Percentiles rank a stretch among this genome's conserved stretches.
Evolutionary conservation across 2,797 vertebrate species (phyloP).

Genomic region (Geotrypetes seraphini): DNA sequence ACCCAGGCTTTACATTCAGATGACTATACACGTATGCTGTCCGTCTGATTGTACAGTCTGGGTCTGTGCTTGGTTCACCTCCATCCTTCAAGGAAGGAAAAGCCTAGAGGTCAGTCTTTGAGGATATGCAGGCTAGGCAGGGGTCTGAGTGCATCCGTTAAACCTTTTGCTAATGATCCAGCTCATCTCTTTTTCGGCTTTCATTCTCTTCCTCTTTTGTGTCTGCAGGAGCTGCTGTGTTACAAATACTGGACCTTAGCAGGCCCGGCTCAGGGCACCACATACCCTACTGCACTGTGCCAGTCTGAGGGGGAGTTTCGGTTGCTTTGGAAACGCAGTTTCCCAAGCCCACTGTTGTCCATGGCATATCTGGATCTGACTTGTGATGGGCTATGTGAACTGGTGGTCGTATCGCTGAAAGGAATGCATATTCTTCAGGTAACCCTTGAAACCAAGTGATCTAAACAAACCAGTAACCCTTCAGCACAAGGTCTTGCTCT

Average conservation of each 20-base stretch:
- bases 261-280: rapidly evolving
- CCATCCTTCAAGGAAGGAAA: too few species aligned
- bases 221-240: slow-evolving; percentile 74
- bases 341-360: slow-evolving; percentile 77
- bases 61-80: too few species aligned
- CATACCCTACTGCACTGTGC: not conserved
- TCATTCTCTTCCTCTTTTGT: not conserved
- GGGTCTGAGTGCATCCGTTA: too few species aligned
- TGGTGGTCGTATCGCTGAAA: slow-evolving; percentile 77
- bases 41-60: too few species aligned
- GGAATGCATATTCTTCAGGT: slow-evolving; percentile 85
- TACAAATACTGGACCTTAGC: slow-evolving; percentile 58
- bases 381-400: slow-evolving; percentile 70
- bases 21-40: too few species aligned
- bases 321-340: slow-evolving; percentile 72
- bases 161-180: too few species aligned
- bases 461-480: too few species aligned
- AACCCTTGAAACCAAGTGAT: too few species aligned
- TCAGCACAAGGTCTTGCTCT: too few species aligned
- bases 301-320: slow-evolving; percentile 43
- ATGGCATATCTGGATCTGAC: slow-evolving; percentile 77
- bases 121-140: too few species aligned
- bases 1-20: too few species aligned
- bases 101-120: too few species aligned
- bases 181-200: not conserved